Evolutionary conservation across 2,113 vertebrate genomes (phyloP).

Genomic region (Tachycineta bicolor): DNA sequence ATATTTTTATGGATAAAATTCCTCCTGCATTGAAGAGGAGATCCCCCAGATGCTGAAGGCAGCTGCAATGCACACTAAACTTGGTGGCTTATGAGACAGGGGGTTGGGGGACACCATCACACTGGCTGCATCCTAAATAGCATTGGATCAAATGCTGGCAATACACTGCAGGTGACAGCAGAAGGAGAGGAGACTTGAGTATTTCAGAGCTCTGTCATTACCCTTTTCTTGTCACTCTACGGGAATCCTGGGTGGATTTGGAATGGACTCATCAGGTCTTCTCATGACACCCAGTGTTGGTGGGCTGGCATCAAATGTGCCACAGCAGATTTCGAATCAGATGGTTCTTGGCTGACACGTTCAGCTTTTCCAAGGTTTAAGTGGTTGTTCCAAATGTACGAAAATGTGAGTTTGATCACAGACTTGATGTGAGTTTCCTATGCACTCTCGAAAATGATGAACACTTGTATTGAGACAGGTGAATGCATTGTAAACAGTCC

Average conservation of each 20-base stretch:
- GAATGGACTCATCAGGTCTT: background rate
- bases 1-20: background rate
- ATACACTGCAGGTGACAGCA: background rate
- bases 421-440: background rate
- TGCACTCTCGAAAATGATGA: background rate
- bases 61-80: rapidly evolving
- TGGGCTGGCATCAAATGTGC: background rate
- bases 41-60: background rate
- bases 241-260: background rate
- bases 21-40: background rate
- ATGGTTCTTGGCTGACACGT: rapidly evolving
- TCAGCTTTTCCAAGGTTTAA: background rate
- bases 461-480: background rate
- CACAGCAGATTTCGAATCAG: background rate
- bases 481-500: background rate
- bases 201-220: background rate
- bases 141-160: background rate
- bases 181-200: background rate
- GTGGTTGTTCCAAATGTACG: background rate
- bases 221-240: rapidly evolving
- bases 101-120: rapidly evolving
- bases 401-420: background rate
- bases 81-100: background rate
- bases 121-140: background rate
- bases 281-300: background rate